A percentile compares a stretch with the other conserved stretches of the same genome.
Conservation (phyloP, 2,797 vertebrate species). For the Sphenodon punctatus region DNA sequence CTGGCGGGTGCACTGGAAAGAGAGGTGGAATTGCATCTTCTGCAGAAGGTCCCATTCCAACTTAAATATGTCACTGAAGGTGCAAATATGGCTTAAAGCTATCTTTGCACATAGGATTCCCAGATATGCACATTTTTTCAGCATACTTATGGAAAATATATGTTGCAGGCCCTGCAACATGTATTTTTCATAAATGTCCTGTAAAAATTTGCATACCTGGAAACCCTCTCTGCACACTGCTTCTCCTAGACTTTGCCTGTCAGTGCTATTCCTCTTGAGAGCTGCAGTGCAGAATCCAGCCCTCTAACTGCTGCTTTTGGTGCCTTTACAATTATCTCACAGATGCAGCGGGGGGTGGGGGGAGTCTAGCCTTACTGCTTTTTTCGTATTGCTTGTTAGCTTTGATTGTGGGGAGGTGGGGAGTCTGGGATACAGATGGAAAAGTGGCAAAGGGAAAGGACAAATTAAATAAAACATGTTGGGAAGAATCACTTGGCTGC, state of each 20-base stretch:
- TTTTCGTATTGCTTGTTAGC: not conserved
- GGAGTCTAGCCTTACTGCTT: not conserved
- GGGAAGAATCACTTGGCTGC: not conserved
- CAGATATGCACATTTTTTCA: no score
- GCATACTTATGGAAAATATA: no score
- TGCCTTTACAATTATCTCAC: not conserved
- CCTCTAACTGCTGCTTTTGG: not conserved
- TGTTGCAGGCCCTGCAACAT: no score
- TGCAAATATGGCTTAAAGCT: not conserved
- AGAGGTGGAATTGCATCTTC: no score
- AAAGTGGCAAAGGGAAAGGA: not conserved
- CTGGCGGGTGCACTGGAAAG: no score
- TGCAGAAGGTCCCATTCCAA: no score
- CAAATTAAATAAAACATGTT: not conserved
- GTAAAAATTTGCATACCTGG: no score
- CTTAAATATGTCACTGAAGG: no score
- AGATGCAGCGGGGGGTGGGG: not conserved
- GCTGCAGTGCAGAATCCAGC: not conserved
- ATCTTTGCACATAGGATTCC: not conserved
- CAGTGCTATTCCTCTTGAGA: not conserved
- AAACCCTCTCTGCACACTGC: not conserved
- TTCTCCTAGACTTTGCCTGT: not conserved
- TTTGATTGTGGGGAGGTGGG: not conserved
- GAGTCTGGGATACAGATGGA: not conserved
- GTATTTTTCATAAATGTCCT: no score